Evolutionary conservation across 2,888 invertebrate genomes (phyloP).

Genomic region (Diaphora mendica): DNA sequence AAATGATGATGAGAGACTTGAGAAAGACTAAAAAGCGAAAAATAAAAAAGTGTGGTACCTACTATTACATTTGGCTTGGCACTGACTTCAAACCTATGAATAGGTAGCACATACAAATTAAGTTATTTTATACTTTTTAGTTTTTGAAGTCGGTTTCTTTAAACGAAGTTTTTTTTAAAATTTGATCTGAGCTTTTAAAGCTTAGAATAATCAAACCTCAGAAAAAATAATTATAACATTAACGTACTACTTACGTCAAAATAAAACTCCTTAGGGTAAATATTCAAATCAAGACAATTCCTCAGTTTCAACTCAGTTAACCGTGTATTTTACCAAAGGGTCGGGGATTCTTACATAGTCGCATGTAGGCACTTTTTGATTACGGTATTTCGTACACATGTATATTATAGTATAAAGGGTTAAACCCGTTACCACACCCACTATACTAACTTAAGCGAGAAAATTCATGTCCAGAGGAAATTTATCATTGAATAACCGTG

Average conservation of each 20-base stretch:
- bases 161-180: too few relatives aligned
- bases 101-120: too few relatives aligned
- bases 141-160: too few relatives aligned
- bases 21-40: too few relatives aligned
- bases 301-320: neutral
- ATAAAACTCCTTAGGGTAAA: neutral
- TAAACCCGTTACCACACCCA: conserved; percentile 4
- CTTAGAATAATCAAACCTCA: neutral
- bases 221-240: neutral
- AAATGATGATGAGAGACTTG: too few relatives aligned
- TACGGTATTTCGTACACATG: conserved; percentile 12
- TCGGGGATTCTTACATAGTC: conserved; percentile 1
- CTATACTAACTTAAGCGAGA: conserved; percentile 3
- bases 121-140: too few relatives aligned
- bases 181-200: too few relatives aligned
- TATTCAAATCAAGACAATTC: neutral
- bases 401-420: conserved; percentile 12
- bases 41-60: too few relatives aligned
- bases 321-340: neutral
- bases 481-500: neutral
- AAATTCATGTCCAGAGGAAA: neutral
- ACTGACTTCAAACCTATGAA: too few relatives aligned
- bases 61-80: too few relatives aligned
- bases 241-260: neutral
- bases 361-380: conserved; percentile 14